Evolutionary conservation across 2,113 vertebrate genomes (phyloP), one percentile per base, ranked within the genome.

Genomic region (Gymnogyps californianus): DNA sequence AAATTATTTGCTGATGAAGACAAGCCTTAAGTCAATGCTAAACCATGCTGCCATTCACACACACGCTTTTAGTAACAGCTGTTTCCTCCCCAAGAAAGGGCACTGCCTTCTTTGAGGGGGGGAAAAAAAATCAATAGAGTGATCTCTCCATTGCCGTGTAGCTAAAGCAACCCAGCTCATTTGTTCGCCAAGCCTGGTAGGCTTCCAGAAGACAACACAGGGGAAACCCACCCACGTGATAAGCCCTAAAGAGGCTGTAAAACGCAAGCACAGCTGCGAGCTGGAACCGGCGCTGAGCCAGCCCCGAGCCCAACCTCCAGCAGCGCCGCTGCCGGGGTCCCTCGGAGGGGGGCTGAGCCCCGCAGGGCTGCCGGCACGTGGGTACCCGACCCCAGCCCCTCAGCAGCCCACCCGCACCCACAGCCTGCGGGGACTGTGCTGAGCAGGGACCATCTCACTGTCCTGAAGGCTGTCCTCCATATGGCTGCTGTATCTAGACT

Each of bases 31-130:
- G 10, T 15, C 55, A 54, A 8, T 55, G 70, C 52, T 84, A 54
- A 87, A 70, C 25, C 46, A 64, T 4, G 69, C n/a, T 20, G 25
- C 54, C 22, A 31, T 13, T 55, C 69, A 59, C 49, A 57, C 18
- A 16, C 13, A 5, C 0, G 0, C 24, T 65, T 80, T 66, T 34
- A n/a, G 7, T 44, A 47, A 40, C 28, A 65, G 51, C 34, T 42
- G 19, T 42, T 66, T 76, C 46, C 58, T 80, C 38, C 58, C 25
- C 32, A 38, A 17, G 26, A 62, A 58, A 54, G n/a, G 49, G 8
- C 29, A 69, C 5, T 15, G 38, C n/a, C n/a, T 80, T 61, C 57
- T 83, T 42, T 13, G 2, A 2, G 8, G 0, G 12, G 34, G 16
- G 5, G 1, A 12, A 20, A 38, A 26, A 18, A 18, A 9, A 22